These are phyloP conservation scores for Aptenodytes forsteri DNA, from an alignment of 2,113 vertebrate genomes.

Conservation along the genomic window DNA sequence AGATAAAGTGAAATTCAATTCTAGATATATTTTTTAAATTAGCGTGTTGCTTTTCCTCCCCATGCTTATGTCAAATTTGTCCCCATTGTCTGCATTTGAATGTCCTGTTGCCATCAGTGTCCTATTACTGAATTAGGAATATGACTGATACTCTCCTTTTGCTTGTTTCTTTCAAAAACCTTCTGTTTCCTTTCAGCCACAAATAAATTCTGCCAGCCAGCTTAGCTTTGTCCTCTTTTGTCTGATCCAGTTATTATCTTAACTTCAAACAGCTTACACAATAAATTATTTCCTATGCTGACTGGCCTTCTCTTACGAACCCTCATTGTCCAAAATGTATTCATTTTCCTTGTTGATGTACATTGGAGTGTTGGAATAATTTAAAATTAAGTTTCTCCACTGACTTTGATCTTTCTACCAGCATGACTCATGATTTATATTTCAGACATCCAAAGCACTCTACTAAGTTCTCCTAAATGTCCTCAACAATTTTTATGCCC, in stretches of 20 bases:
- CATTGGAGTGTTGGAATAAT: not conserved
- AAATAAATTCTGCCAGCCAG: not conserved
- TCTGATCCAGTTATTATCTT: not conserved
- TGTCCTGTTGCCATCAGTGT: not conserved
- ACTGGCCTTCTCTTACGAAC: not conserved
- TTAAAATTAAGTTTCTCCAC: not conserved
- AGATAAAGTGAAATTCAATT: conserved; percentile 2
- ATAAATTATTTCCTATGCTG: not conserved
- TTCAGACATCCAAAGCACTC: not conserved
- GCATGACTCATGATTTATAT: not conserved
- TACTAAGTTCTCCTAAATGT: not conserved
- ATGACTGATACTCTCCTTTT: not conserved
- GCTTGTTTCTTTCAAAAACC: not conserved
- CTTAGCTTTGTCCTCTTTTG: not conserved
- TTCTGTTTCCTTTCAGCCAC: not conserved
- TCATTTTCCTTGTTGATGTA: not conserved
- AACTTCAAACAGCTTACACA: not conserved
- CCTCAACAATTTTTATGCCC: not conserved
- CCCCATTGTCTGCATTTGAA: not conserved
- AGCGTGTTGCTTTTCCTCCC: not conserved
- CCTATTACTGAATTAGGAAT: not conserved
- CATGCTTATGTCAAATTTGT: not conserved
- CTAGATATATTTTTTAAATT: not conserved
- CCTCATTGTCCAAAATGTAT: not conserved
- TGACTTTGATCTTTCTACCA: conserved; percentile 2